Conservation (phyloP, 2,113 vertebrate genomes). For the Dasyprocta punctata region DNA sequence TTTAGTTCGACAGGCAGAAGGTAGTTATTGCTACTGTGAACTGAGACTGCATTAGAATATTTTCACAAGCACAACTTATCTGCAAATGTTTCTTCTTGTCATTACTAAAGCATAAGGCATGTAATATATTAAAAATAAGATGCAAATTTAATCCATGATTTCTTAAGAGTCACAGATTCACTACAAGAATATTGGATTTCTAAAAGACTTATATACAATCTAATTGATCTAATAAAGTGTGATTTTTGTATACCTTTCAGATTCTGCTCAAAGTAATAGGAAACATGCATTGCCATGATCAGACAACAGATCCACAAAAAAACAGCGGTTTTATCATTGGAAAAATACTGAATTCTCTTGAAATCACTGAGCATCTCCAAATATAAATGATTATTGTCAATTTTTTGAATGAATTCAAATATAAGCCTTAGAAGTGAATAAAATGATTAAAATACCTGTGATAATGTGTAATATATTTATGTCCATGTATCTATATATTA, state of each 20-base stretch:
- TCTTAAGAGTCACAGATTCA: constrained; percentile 57
- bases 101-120: constrained; percentile 42
- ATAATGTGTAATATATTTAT: neutral
- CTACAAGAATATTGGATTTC: constrained; percentile 21
- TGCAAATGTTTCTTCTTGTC: constrained; percentile 64
- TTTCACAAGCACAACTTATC: constrained; percentile 69
- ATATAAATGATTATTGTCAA: neutral
- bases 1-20: constrained; percentile 68
- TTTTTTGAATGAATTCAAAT: neutral
- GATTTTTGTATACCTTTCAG: constrained; percentile 36
- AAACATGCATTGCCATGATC: neutral
- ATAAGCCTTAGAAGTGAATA: neutral
- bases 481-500: neutral
- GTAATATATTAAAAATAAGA: constrained; percentile 69
- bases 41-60: neutral
- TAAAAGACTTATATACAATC: constrained; percentile 37
- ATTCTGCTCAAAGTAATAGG: neutral
- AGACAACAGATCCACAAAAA: neutral
- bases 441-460: neutral
- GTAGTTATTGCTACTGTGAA: neutral
- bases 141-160: constrained; percentile 59
- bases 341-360: neutral
- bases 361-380: neutral
- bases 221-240: neutral
- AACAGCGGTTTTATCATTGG: neutral